A percentile compares a stretch with the other conserved stretches of the same genome.
Evolutionary conservation across 2,888 invertebrate genomes (phyloP).

Genomic region (Encarsia formosa): DNA sequence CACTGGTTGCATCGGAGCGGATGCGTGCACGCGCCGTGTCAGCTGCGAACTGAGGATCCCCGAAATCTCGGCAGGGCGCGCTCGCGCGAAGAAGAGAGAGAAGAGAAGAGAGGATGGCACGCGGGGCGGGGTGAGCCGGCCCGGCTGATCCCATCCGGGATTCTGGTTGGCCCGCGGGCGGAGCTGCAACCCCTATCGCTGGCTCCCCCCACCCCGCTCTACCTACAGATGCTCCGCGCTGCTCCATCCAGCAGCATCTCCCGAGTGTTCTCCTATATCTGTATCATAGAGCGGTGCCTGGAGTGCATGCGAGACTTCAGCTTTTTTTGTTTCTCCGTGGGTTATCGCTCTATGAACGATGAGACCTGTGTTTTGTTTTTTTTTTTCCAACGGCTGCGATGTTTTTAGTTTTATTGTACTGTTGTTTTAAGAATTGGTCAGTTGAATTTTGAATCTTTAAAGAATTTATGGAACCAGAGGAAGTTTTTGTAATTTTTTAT

Average conservation of each 20-base stretch:
- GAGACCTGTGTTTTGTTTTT: no score
- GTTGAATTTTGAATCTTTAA: no score
- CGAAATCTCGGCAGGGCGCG: slow-evolving; percentile 39
- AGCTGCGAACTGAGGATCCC: slow-evolving; percentile 42
- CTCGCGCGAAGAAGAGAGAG: slow-evolving; percentile 28
- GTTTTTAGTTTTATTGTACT: no score
- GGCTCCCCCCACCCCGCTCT: slow-evolving; percentile 13
- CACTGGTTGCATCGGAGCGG: neutral
- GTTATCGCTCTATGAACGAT: no score
- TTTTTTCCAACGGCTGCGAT: no score
- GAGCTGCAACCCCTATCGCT: slow-evolving; percentile 48
- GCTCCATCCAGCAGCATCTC: slow-evolving; percentile 26
- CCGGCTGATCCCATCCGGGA: slow-evolving; percentile 44
- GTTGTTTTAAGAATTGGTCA: no score
- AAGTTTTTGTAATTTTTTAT: no score
- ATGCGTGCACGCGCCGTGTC: slow-evolving; percentile 35
- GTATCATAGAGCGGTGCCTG: no score
- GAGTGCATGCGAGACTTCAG: no score
- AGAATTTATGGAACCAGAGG: no score
- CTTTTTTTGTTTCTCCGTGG: no score
- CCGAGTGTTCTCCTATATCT: no score
- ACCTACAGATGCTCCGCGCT: slow-evolving; percentile 8
- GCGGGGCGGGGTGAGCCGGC: slow-evolving; percentile 29
- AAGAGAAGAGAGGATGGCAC: slow-evolving; percentile 47
- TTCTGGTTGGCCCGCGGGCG: slow-evolving; percentile 51